These are phyloP conservation scores for Heliconius hermathena DNA, from an alignment of 1,140 invertebrate species.

Conservation along the genomic window DNA sequence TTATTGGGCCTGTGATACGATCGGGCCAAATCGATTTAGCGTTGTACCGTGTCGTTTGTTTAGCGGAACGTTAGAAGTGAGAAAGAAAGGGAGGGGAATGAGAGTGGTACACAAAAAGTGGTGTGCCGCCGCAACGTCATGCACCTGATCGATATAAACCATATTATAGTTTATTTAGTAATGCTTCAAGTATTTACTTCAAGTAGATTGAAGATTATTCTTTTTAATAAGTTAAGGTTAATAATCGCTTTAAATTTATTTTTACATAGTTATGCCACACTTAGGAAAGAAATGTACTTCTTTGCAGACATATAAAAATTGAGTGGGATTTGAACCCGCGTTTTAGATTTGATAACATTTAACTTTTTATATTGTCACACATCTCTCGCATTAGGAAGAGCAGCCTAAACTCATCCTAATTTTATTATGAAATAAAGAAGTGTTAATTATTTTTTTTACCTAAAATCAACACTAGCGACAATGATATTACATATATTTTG, in stretches of 20 bases:
- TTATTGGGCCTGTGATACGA: conserved; percentile 71
- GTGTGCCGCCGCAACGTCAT: conserved; percentile 56
- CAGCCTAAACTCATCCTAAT: too few relatives aligned
- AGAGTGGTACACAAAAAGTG: conserved; percentile 44
- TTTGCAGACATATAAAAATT: too few relatives aligned
- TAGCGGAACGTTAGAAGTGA: conserved; percentile 64
- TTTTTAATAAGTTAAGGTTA: conserved; percentile 43
- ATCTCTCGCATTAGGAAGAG: too few relatives aligned
- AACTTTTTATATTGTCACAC: too few relatives aligned
- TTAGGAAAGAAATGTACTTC: too few relatives aligned
- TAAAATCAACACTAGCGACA: too few relatives aligned
- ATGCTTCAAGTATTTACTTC: conserved; percentile 57
- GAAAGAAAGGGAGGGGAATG: conserved; percentile 27
- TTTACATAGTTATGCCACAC: too few relatives aligned
- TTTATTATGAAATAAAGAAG: too few relatives aligned
- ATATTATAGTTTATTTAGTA: conserved; percentile 61
- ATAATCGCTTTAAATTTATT: conserved; percentile 33
- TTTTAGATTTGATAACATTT: conserved; percentile 14
- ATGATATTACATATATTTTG: background rate
- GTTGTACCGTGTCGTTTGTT: conserved; percentile 76
- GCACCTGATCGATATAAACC: conserved; percentile 42
- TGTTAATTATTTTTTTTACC: too few relatives aligned
- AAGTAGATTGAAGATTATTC: conserved; percentile 33
- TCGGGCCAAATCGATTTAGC: conserved; percentile 71
- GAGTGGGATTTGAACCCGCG: background rate